Evolutionary conservation across 2,113 vertebrate species (phyloP), one percentile per base, ranked within the genome.

Genomic region (Aix galericulata): DNA sequence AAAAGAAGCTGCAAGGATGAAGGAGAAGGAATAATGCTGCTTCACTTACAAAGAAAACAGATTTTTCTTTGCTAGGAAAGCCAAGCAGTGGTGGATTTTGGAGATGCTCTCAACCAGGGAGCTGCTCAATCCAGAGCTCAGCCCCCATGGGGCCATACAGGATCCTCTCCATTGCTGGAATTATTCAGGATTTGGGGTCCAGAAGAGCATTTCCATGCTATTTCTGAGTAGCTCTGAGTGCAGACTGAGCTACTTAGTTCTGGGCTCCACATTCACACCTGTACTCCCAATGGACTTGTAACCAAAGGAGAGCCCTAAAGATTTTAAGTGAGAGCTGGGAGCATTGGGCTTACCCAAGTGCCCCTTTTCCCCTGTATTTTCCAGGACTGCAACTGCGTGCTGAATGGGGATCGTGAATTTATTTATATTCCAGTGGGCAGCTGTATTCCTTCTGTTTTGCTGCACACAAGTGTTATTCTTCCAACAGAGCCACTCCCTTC

Each of bases 391-490:
- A 77, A 17, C 23, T 73, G 9, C 8, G 3, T 36, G 36, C 64
- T 86, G 48, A 59, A 64, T 5, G 18, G 56, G 40, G 32, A 29
- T 17, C 2, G 6, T 40, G 4, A 21, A 22, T 48, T 48, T 11
- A 58, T 88, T 69, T 66, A 60, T 58, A 90, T 74, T 83, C 59
- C 62, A 68, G 73, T 6, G 53, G 52, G n/a, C 79, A 86, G 89
- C 83, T 86, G 53, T 55, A 2, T 17, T 22, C 75, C 87, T 91
- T 88, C 92, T 96, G 87, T 26, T 86, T 94, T 88, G 77, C 80
- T 81, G 96, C 89, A 89, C 92, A 85, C 3, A 84, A 92, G 56
- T 34, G 67, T 74, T 64, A 48, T 73, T 88, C 71, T 96, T 82
- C 16, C 89, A 83, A 12, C 52, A 72, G 72, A 48, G 17, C 58